Evolutionary conservation across 1,140 invertebrate species (phyloP).

Genomic region (Nomia melanderi): DNA sequence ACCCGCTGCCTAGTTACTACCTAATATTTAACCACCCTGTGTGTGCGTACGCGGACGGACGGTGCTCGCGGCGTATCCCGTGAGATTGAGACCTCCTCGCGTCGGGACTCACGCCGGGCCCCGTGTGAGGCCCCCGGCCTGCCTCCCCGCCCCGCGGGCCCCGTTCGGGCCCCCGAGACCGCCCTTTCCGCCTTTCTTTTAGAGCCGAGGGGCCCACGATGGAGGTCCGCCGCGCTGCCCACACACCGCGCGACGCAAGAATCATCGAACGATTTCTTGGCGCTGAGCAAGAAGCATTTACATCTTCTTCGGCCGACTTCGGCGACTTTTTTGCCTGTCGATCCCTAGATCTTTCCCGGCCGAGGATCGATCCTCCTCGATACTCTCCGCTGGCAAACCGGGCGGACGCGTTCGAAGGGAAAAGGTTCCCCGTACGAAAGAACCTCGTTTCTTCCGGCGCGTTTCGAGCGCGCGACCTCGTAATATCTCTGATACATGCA

Average conservation of each 20-base stretch:
- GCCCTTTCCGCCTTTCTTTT: conserved; percentile 67
- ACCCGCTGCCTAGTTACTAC: too few relatives aligned
- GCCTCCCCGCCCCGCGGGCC: conserved; percentile 30
- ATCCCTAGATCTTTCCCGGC: not conserved
- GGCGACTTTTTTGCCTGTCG: conserved; percentile 7
- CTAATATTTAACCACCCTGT: conserved; percentile 49
- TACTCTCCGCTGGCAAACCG: too few relatives aligned
- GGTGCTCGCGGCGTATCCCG: conserved; percentile 54
- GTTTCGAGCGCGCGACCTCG: not conserved
- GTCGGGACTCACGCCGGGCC: conserved; percentile 72
- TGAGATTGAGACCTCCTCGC: conserved; percentile 75
- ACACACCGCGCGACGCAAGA: conserved; percentile 61
- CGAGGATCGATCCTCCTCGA: not conserved
- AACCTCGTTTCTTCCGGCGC: not conserved
- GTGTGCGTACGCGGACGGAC: conserved; percentile 48
- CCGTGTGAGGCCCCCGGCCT: conserved; percentile 69
- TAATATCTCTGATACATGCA: not conserved
- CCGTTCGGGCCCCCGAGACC: conserved; percentile 28
- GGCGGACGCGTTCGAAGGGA: too few relatives aligned
- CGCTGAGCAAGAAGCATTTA: conserved; percentile 43
- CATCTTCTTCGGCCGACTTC: conserved; percentile 35
- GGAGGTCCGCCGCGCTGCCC: conserved; percentile 60
- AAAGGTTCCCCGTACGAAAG: too few relatives aligned
- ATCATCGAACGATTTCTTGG: conserved; percentile 59
- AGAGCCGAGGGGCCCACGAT: conserved; percentile 56